Evolutionary conservation across 2,113 vertebrate genomes (phyloP).

Genomic region (Tretioscincus oriximinensis): DNA sequence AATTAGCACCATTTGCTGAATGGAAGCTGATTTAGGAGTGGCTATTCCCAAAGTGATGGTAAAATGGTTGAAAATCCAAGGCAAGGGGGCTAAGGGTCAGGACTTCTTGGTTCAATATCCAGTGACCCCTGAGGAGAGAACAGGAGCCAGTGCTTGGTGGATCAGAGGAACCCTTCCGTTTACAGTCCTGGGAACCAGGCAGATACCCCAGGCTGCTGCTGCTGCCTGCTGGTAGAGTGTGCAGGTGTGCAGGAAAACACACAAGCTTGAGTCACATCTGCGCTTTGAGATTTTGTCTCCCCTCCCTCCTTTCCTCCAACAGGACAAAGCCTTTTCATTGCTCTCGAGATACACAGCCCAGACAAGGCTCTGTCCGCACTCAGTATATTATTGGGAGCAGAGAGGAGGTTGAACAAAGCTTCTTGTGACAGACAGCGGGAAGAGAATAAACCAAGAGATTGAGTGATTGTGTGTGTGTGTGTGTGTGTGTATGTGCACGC

Average conservation of each 20-base stretch:
- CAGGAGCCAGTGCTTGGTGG: not conserved
- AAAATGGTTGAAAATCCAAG: not conserved
- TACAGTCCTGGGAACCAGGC: not conserved
- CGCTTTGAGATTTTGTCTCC: not conserved
- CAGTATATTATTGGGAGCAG: not conserved
- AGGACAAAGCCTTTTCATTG: not conserved
- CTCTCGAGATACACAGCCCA: not conserved
- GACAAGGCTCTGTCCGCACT: not conserved
- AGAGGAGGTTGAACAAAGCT: not conserved
- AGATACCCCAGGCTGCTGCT: not conserved
- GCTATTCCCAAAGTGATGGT: not conserved
- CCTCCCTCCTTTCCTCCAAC: not conserved
- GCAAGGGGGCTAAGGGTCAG: not conserved
- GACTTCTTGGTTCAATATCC: not conserved
- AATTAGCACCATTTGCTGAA: slow-evolving; percentile 1
- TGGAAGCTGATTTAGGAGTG: slow-evolving; percentile 12
- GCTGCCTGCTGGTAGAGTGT: not conserved
- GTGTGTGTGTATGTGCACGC: not conserved
- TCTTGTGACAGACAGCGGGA: not conserved
- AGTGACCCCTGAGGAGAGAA: not conserved
- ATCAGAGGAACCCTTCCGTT: not conserved
- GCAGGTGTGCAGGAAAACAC: not conserved
- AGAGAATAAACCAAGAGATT: not conserved
- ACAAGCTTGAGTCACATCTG: slow-evolving; percentile 8
- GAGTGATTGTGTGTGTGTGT: not conserved